These are phyloP conservation scores for Drosophila conformis DNA, from an alignment of 2,888 invertebrate genomes.

Conservation along the genomic window DNA sequence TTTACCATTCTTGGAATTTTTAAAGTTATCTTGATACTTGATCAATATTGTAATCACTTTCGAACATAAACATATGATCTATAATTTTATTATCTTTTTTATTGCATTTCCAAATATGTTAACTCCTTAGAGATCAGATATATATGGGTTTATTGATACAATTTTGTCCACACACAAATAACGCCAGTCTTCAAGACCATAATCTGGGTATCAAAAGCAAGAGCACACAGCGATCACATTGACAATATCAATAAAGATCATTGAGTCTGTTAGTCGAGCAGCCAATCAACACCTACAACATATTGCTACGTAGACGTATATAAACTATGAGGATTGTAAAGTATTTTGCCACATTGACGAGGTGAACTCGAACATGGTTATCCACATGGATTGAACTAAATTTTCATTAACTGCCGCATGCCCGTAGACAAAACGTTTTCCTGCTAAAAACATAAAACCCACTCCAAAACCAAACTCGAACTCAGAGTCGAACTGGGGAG, in stretches of 20 bases:
- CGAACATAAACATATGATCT: background rate
- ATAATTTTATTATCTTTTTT: background rate
- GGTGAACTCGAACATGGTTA: constrained; percentile 39
- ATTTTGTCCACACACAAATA: background rate
- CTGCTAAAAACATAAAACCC: constrained; percentile 47
- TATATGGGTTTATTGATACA: background rate
- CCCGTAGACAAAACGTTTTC: constrained; percentile 65
- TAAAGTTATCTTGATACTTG: background rate
- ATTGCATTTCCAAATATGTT: background rate
- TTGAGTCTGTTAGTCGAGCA: constrained; percentile 11
- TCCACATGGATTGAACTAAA: constrained; percentile 56
- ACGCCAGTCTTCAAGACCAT: background rate
- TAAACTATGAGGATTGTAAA: constrained; percentile 9
- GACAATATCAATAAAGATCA: constrained; percentile 33
- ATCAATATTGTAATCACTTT: background rate
- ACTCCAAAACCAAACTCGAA: constrained; percentile 36
- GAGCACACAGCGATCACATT: constrained; percentile 14
- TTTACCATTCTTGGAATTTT: background rate
- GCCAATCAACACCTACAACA: constrained; percentile 50
- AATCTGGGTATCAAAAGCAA: background rate
- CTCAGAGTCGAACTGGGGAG: constrained; percentile 40
- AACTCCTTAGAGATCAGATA: background rate
- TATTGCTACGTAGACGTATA: background rate
- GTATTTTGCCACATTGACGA: constrained; percentile 34
- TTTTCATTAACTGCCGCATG: constrained; percentile 60